phyloP scores from a whole-genome alignment of 2,797 vertebrate species.

The Ispidina picta region DNA sequence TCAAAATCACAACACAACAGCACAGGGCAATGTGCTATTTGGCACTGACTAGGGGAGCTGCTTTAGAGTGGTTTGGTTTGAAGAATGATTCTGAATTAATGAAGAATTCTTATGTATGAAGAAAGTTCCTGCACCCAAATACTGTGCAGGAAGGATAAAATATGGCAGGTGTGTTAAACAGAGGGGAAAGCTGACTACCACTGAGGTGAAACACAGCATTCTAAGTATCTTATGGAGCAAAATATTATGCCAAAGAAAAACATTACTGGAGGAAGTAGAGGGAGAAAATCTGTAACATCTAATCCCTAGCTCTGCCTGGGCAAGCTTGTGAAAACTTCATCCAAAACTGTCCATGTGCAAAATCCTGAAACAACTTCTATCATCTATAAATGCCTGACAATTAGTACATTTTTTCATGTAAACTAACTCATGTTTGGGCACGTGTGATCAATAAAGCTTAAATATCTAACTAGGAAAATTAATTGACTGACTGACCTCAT shows the following conservation, averaged over 20 bases:
- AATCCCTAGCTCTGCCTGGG: not conserved
- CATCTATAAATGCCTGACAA: not conserved
- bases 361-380: not conserved
- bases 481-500: not conserved
- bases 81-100: not conserved
- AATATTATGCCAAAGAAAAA: not conserved
- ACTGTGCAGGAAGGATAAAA: not conserved
- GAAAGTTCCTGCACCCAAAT: not conserved
- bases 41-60: not conserved
- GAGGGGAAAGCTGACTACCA: not conserved
- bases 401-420: not conserved
- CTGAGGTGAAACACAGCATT: not conserved
- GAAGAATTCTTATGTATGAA: not conserved
- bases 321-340: not conserved
- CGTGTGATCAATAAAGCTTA: not conserved
- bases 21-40: not conserved
- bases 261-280: not conserved
- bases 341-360: not conserved
- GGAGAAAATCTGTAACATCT: not conserved
- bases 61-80: not conserved
- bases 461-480: not conserved
- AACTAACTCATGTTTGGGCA: not conserved
- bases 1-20: not conserved
- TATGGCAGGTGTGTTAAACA: not conserved
- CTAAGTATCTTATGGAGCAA: not conserved